phyloP scores from a whole-genome alignment of 2,113 vertebrate genomes.

The Sardina pilchardus region DNA sequence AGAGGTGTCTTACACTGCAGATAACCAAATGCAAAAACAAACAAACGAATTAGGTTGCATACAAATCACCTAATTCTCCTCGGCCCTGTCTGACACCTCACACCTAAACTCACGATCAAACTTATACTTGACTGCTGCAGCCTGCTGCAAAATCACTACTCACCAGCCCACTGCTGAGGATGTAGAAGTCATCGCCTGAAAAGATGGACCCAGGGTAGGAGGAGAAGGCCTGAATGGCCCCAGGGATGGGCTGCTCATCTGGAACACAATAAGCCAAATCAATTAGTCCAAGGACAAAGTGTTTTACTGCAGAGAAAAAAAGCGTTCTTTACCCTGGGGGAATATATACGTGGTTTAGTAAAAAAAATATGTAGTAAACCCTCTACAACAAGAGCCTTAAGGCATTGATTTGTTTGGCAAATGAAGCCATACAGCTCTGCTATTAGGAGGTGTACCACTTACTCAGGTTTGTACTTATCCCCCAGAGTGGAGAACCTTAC shows the following conservation, averaged over 20 bases:
- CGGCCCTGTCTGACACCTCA: background rate
- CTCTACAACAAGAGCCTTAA: too few relatives aligned
- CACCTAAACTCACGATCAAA: too few relatives aligned
- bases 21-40: background rate
- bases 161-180: conserved; percentile 91
- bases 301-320: background rate
- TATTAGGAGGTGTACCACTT: too few relatives aligned
- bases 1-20: background rate
- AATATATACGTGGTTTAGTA: too few relatives aligned
- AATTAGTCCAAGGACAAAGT: background rate
- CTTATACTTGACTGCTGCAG: too few relatives aligned
- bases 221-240: conserved; percentile 81
- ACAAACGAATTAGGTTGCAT: too few relatives aligned
- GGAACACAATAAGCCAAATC: background rate
- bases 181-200: conserved; percentile 94
- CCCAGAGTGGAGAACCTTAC: background rate
- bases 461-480: too few relatives aligned
- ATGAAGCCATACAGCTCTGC: too few relatives aligned
- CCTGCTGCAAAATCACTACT: conserved; percentile 59
- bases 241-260: conserved; percentile 66
- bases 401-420: too few relatives aligned
- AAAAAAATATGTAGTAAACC: too few relatives aligned
- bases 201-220: conserved; percentile 93
- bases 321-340: background rate
- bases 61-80: background rate